Evolutionary conservation across 2,888 invertebrate species (phyloP), one percentile per base, ranked within the genome.

Genomic region (Trissoscelio sp.): DNA sequence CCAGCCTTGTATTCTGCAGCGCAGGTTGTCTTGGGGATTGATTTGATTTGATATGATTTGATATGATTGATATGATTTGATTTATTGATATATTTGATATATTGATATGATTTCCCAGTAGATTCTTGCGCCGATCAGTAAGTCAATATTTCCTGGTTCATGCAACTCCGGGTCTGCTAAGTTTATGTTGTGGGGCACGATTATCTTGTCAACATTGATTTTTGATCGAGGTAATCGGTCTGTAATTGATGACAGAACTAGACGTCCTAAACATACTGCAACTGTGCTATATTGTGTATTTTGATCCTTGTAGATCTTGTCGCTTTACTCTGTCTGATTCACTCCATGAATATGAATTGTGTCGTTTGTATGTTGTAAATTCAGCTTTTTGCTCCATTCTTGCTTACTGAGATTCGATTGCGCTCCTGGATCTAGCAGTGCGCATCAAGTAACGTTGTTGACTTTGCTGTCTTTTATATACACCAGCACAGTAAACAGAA

Each of bases 1-100:
- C 55, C 0, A 69, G 14, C 11, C 18, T n/a, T 2, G 51, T 58
- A 11, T 51, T 51, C 11, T 72, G 72, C 18, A 72, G 20, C 7
- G 58, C 58, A 12, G 69, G 57, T 34, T 70, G 58, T 22, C 46
- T 57, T 44, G 3, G n/a, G n/a, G n/a, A n/a, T n/a, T n/a, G n/a
- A n/a, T n/a, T n/a, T n/a, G n/a, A n/a, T n/a, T n/a, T n/a, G n/a
- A n/a, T n/a, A n/a, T 34, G 3, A 16, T 31, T 11, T n/a, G 12
- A 31, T 70, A 46, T 12, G 12, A n/a, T 66, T 51, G 6, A 66
- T 51, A 9, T 20, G 14, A 14, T 37, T 51, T 22, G 66, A 51
- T 24, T 51, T n/a, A n/a, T 53, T 18, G n/a, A 39, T 14, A 44
- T 28, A 3, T 6, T 28, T 28, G 28, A 28, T 28, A 28, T 28